Evolutionary conservation across 2,113 vertebrate species (phyloP).

Genomic region (Thunnus thynnus): DNA sequence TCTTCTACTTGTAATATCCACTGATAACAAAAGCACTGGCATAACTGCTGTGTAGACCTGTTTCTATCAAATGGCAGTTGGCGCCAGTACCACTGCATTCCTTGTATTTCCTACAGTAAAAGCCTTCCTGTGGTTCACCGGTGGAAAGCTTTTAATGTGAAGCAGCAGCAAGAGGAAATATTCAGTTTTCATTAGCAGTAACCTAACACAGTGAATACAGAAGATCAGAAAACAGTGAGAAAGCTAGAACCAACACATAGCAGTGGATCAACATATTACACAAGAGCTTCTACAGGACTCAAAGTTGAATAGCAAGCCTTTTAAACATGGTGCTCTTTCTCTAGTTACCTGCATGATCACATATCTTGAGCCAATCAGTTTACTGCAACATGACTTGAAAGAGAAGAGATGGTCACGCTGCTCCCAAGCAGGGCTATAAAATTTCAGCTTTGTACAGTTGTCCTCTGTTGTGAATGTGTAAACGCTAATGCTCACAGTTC

Average conservation of each 20-base stretch:
- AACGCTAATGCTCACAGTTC: background rate
- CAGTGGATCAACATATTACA: background rate
- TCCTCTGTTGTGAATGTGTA: background rate
- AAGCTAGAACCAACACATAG: background rate
- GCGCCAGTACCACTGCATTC: slow-evolving; percentile 12
- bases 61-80: background rate
- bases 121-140: slow-evolving; percentile 43
- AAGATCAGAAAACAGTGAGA: background rate
- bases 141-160: slow-evolving; percentile 42
- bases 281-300: background rate
- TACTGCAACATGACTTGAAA: background rate
- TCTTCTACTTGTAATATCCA: background rate
- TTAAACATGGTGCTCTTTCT: background rate
- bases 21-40: background rate
- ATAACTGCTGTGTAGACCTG: background rate
- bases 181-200: slow-evolving; percentile 18
- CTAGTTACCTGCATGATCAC: background rate
- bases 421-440: background rate
- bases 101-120: slow-evolving; percentile 22
- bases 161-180: slow-evolving; percentile 29
- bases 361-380: background rate
- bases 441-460: background rate
- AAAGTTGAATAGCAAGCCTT: background rate
- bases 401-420: background rate
- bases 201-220: slow-evolving; percentile 19